Base-by-base conservation (phyloP, 2,888 invertebrate species). In the Drosophila atroscutellata region DNA sequence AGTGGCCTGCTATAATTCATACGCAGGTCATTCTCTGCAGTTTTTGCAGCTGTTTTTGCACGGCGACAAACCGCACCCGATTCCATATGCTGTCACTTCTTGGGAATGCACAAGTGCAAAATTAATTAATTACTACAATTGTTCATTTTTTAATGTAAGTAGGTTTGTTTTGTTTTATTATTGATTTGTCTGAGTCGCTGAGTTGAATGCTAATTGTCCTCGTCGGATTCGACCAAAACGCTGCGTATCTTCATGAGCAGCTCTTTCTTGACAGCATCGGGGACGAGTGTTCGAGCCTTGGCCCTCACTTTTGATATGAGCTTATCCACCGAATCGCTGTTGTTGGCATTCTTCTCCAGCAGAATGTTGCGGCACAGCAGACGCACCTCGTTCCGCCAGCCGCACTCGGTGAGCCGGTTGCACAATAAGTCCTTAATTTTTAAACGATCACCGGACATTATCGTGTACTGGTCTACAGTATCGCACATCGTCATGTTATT, bases 211-310 rank as follows among this genome's bases (percentile, higher is more conserved):
- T 34, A 47, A 50, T 60, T 71, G 20, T 80, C 80, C 4, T 45
- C 51, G 94, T 89, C 94, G 94, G 50, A 54, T 30, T 75, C 66
- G 13, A 95, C 93, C 37, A 98, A 94, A 91, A 97, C 97, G 54
- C 96, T 95, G 92, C 97, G 97, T 58, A 99, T 97, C 94, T 97
- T 97, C 91, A 97, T 97, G 15, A 99, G 93, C 3, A 99, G 93
- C 93, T 99, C 98, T 89, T 97, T 96, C 92, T 99, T 99, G 0
- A 99, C 97, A 2, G 97, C 95, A 92, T 98, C 98, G 5, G 98
- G 98, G 0, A 99, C 98, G 62, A 97, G 93, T 8, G 96, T 95
- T 91, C 98, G 94, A 2, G 98, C 98, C 91, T 96, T 95, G 0
- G 97, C 97, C 9, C 98, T 98, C 1, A 98, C 96, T 92, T 96